A percentile compares a stretch with the other conserved stretches of the same genome.
phyloP scores from a whole-genome alignment of 2,113 vertebrate genomes.

The Amphiprion ocellaris region DNA sequence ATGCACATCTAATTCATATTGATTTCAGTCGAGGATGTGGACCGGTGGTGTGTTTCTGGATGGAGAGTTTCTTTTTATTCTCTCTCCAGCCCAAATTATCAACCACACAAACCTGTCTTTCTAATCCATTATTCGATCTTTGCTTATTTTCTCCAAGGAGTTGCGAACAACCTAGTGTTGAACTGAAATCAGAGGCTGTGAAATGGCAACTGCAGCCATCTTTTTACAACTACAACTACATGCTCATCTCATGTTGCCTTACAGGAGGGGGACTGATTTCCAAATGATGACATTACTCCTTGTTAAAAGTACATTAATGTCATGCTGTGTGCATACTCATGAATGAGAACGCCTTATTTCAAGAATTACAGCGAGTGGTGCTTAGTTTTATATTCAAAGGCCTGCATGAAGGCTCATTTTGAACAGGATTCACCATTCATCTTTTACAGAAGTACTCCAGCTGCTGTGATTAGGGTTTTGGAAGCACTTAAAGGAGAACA shows the following conservation, averaged over 20 bases:
- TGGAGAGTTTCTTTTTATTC: slow-evolving; percentile 31
- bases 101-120: slow-evolving; percentile 29
- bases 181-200: slow-evolving; percentile 41
- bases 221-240: slow-evolving; percentile 37
- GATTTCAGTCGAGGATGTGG: slow-evolving; percentile 48
- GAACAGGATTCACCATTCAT: slow-evolving; percentile 48
- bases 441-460: slow-evolving; percentile 31
- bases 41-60: slow-evolving; percentile 9
- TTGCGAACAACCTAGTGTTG: slow-evolving; percentile 12
- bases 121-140: slow-evolving; percentile 24
- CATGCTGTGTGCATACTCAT: slow-evolving; percentile 35
- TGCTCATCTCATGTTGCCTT: slow-evolving; percentile 54
- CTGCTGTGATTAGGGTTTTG: slow-evolving; percentile 22
- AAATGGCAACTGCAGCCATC: slow-evolving; percentile 14
- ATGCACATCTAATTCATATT: slow-evolving; percentile 42
- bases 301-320: slow-evolving; percentile 78
- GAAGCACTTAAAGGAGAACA: slow-evolving; percentile 31
- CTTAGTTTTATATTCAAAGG: slow-evolving; percentile 44
- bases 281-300: slow-evolving; percentile 61
- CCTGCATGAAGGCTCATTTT: not conserved
- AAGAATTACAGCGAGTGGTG: slow-evolving; percentile 38
- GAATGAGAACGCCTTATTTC: slow-evolving; percentile 53
- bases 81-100: slow-evolving; percentile 27
- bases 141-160: not conserved
- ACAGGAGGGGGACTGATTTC: slow-evolving; percentile 26